These are phyloP conservation scores for Cryptophagus acutangulus DNA, from an alignment of 2,888 invertebrate species.

Conservation along the genomic window DNA sequence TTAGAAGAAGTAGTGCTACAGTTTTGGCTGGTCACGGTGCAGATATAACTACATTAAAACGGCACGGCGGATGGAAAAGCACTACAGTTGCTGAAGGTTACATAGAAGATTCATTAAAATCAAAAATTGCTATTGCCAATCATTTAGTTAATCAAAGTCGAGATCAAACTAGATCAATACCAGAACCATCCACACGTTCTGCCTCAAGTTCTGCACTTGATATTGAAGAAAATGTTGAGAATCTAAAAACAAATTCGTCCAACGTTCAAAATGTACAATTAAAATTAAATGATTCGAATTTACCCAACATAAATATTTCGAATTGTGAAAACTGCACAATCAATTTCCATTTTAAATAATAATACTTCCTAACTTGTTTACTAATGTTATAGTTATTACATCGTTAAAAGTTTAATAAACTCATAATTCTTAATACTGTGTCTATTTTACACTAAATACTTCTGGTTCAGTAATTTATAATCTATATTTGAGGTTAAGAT, in stretches of 20 bases:
- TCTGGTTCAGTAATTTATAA: no score
- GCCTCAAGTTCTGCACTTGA: neutral
- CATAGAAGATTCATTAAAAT: slow-evolving; percentile 10
- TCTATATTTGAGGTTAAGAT: no score
- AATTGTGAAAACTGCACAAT: slow-evolving; percentile 8
- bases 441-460: no score
- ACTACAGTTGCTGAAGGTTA: slow-evolving; percentile 15
- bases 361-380: no score
- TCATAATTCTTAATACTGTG: no score
- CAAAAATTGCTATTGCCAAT: slow-evolving; percentile 9
- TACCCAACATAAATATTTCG: slow-evolving; percentile 2
- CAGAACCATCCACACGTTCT: slow-evolving; percentile 3
- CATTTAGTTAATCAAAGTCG: slow-evolving; percentile 5
- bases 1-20: slow-evolving; percentile 10
- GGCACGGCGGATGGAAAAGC: slow-evolving; percentile 12
- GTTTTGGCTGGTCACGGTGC: slow-evolving; percentile 6
- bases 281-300: neutral
- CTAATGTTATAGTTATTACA: no score
- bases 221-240: neutral
- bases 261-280: slow-evolving; percentile 5
- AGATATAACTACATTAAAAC: slow-evolving; percentile 9
- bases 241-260: neutral
- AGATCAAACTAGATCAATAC: neutral
- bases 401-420: no score
- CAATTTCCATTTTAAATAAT: slow-evolving; percentile 8